Percentiles rank a stretch among this genome's conserved stretches.
Evolutionary conservation across 1,140 invertebrate genomes (phyloP).

Genomic region (Battus philenor): DNA sequence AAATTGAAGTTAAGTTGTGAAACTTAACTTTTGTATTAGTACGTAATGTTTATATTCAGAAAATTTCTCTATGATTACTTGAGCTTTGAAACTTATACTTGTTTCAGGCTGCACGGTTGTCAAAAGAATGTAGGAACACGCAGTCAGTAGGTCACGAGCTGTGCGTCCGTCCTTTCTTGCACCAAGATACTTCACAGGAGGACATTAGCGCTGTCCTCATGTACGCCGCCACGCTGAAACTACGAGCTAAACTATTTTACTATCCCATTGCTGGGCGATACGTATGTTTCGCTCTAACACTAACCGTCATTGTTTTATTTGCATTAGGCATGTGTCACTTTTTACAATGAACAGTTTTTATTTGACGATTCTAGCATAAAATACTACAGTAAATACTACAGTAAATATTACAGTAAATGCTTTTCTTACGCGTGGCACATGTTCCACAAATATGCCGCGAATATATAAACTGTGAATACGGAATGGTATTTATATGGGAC

Average conservation of each 20-base stretch:
- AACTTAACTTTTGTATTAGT: no score
- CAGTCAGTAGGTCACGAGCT: conserved; percentile 85
- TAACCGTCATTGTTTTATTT: conserved; percentile 77
- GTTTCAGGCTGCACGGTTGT: conserved; percentile 85
- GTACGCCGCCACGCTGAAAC: conserved; percentile 84
- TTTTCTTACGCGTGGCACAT: no score
- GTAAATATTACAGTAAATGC: no score
- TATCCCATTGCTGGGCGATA: conserved; percentile 83
- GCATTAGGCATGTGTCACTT: conserved; percentile 82
- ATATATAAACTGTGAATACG: no score
- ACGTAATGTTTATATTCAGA: no score
- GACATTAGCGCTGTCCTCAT: conserved; percentile 87
- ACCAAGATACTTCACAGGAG: conserved; percentile 83
- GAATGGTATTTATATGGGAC: no score
- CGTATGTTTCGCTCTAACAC: conserved; percentile 79
- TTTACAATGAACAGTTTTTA: conserved; percentile 40
- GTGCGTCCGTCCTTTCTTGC: conserved; percentile 85
- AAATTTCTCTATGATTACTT: no score
- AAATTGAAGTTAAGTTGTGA: no score
- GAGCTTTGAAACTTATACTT: no score
- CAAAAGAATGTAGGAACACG: conserved; percentile 82
- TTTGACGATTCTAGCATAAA: no score
- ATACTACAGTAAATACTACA: no score
- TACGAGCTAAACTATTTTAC: conserved; percentile 83
- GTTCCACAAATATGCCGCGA: no score